These are phyloP conservation scores for Syritta pipiens DNA, from an alignment of 2,888 invertebrate genomes.

Conservation along the genomic window DNA sequence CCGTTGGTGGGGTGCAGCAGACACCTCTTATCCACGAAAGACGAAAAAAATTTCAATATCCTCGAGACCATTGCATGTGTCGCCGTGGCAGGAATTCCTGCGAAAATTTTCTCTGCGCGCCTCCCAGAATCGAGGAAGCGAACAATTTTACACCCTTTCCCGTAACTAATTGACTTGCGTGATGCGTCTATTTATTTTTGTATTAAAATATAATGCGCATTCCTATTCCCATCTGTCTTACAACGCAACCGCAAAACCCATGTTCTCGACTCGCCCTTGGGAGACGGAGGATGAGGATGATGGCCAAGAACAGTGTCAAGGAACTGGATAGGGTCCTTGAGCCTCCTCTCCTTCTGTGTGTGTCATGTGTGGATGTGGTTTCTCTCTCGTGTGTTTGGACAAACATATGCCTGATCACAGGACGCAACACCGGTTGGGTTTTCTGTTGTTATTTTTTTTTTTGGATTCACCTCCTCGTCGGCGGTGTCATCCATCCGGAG, in stretches of 20 bases:
- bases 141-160: conserved; percentile 62
- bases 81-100: conserved; percentile 12
- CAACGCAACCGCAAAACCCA: conserved; percentile 53
- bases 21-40: too few relatives aligned
- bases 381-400: conserved; percentile 2
- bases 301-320: conserved; percentile 34
- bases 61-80: not conserved
- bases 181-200: conserved; percentile 59
- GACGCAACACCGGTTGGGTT: conserved; percentile 28
- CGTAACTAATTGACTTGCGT: conserved; percentile 68
- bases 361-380: conserved; percentile 64
- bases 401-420: conserved; percentile 47
- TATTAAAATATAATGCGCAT: conserved; percentile 57
- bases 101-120: conserved; percentile 11
- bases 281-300: not conserved
- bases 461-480: conserved; percentile 5
- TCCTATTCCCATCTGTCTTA: conserved; percentile 60
- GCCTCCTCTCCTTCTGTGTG: too few relatives aligned
- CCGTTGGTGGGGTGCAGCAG: too few relatives aligned
- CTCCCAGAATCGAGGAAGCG: conserved; percentile 10
- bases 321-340: conserved; percentile 40
- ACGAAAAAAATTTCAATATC: too few relatives aligned
- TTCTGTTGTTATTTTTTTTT: not conserved
- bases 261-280: not conserved
- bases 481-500: conserved; percentile 12